Base-by-base conservation (phyloP, 2,888 invertebrate genomes). In the Plemyria rubiginata region DNA sequence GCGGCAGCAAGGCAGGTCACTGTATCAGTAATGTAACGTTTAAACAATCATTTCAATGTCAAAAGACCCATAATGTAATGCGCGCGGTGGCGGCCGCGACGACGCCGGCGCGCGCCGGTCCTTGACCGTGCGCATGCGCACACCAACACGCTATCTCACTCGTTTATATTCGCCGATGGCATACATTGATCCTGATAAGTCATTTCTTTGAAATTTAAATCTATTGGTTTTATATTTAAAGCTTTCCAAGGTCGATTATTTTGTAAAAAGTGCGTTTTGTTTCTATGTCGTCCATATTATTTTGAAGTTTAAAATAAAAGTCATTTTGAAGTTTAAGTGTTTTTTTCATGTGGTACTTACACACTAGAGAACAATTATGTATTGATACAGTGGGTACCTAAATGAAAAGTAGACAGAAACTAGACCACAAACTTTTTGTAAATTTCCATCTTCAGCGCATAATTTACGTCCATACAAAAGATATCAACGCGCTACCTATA, bases 401-500 rank as follows among this genome's bases (percentile, higher is more conserved):
- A 22, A 2, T 22, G 22, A 22, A 22, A 22, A 2, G 22, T 1
- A 22, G 22, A 22, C 22, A 22, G 22, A 22, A 22, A 2, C 3
- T 22, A 22, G 22, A 22, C 22, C 3, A 22, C 22, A 3, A 1
- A 22, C 3, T 22, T 22, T 22, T 3, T 22, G 22, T 22, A 22
- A 22, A 22, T 22, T 22, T 1, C 3, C 22, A 3, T 22, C 22
- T 22, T 3, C n/a, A n/a, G n/a, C 22, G 22, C 22, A 22, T 22
- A 3, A 22, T 4, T 16, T 16, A 16, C 2, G 7, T 16, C 7
- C 11, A 22, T 60, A 50, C 16, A 50, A 54, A 54, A 60, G 60
- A 60, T 50, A 41, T 60, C 6, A 54, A 60, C 60, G 60, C 60
- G 50, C 59, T 54, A 5, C 8, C 3, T 22, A 16, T 22, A 2